phyloP scores from a whole-genome alignment of 1,140 invertebrate species.

The Nylanderia fulva region DNA sequence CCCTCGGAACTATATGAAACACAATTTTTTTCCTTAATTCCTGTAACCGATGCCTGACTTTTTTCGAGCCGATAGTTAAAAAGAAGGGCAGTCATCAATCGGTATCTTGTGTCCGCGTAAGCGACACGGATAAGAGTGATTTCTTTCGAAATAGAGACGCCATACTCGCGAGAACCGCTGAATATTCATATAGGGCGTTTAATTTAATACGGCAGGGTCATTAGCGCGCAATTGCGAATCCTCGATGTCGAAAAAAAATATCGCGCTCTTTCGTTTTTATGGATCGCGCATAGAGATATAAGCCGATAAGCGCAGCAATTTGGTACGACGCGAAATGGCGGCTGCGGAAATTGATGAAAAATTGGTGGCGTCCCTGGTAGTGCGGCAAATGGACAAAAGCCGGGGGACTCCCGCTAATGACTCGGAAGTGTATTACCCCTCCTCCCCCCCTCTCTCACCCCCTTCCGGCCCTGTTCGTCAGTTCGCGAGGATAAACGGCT shows the following conservation, averaged over 20 bases:
- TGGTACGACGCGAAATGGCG: not conserved
- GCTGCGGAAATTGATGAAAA: conserved; percentile 35
- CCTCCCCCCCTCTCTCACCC: not conserved
- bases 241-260: conserved; percentile 7
- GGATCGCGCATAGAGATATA: not conserved
- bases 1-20: not conserved
- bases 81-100: no score
- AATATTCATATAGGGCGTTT: not conserved
- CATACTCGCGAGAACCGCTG: no score
- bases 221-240: not conserved
- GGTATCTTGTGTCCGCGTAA: no score
- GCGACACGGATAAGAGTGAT: no score
- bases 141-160: no score
- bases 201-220: not conserved
- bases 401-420: conserved; percentile 26
- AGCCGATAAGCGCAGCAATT: conserved; percentile 43
- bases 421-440: conserved; percentile 49
- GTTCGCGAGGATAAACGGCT: conserved; percentile 21
- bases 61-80: no score
- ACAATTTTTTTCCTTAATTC: not conserved
- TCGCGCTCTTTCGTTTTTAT: not conserved
- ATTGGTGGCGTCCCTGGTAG: not conserved
- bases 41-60: no score
- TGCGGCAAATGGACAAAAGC: not conserved
- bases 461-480: not conserved